Base-by-base conservation (phyloP, 2,113 vertebrate species). In the Madoqua kirkii region DNA sequence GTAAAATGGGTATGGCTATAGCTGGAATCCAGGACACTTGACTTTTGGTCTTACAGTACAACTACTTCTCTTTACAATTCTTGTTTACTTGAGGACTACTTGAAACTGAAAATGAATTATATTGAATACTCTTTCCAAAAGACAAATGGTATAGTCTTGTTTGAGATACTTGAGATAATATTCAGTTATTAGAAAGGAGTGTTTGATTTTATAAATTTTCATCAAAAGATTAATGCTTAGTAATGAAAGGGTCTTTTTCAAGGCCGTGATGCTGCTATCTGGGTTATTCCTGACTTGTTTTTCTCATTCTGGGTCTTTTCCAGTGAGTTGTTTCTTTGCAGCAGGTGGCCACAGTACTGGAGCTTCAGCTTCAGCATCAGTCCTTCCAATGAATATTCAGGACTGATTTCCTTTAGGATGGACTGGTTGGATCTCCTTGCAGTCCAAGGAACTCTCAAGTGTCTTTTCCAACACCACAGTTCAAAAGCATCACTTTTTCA, bases 181-280 rank as follows among this genome's bases (percentile, higher is more conserved):
- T 93, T 92, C 8, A 71, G 48, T 88, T 96, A 88, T 83, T 90
- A 86, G 27, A 91, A 82, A 89, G 33, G 67, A 95, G 43, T 91
- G 36, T 93, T 95, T 93, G 67, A 81, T n/a, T 97, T 13, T 89
- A 89, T 71, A 94, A 94, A 93, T 94, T 97, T 5, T 12, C 88
- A 50, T 93, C 19, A 79, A 89, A 96, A 71, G 29, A 31, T 76
- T 91, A 89, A 78, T 91, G 50, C 45, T 97, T 88, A 79, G 7
- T 52, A 59, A 86, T 78, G 48, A 92, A 95, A 85, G 48, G 62
- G 4, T 57, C 17, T 85, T 64, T 62, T 96, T 95, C 15, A 86
- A 1, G 78, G 25, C 10, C 21, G 19, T 94, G 59, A 64, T 93
- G 36, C 27, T 93, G 43, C 31, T 45, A 21, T 74, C 1, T 97